phyloP scores from a whole-genome alignment of 2,888 invertebrate species.

The Eueremaeus valkanovi region DNA sequence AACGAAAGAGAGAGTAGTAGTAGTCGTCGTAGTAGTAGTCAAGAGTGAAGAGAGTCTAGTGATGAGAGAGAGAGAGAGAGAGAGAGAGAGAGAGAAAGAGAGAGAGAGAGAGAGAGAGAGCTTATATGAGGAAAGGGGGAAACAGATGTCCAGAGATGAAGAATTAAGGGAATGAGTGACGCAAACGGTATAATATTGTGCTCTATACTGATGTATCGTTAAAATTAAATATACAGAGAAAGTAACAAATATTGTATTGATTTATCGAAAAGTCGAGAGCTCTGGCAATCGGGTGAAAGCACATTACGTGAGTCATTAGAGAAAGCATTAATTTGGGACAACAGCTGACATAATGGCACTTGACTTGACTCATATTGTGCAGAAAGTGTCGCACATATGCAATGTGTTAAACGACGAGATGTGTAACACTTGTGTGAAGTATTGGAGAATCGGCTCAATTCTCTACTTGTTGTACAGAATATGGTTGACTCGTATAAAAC shows the following conservation, averaged over 20 bases:
- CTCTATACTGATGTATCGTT: conserved; percentile 3
- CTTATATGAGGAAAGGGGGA: conserved; percentile 10
- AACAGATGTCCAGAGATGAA: conserved; percentile 31
- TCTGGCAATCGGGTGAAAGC: conserved; percentile 1
- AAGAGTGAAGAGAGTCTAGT: neutral
- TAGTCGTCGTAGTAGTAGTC: neutral
- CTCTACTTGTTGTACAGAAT: conserved; percentile 29
- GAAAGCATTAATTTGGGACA: conserved; percentile 21
- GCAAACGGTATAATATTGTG: conserved; percentile 21
- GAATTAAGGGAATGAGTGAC: conserved; percentile 30
- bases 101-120: too few relatives aligned
- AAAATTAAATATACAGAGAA: conserved; percentile 35
- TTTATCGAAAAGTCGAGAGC: neutral
- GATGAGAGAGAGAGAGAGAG: conserved; percentile 13
- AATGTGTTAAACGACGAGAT: neutral
- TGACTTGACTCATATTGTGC: conserved; percentile 19
- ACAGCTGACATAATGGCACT: conserved; percentile 30
- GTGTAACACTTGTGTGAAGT: conserved; percentile 27
- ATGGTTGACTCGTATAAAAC: neutral
- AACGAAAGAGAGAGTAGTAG: neutral
- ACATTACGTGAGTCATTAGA: conserved; percentile 35
- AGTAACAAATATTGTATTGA: conserved; percentile 29
- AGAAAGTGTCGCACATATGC: conserved; percentile 32
- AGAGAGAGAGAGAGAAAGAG: conserved; percentile 13
- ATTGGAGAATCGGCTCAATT: too few relatives aligned